Conservation (phyloP, 2,113 vertebrate genomes). For the Ploceus nigricollis region DNA sequence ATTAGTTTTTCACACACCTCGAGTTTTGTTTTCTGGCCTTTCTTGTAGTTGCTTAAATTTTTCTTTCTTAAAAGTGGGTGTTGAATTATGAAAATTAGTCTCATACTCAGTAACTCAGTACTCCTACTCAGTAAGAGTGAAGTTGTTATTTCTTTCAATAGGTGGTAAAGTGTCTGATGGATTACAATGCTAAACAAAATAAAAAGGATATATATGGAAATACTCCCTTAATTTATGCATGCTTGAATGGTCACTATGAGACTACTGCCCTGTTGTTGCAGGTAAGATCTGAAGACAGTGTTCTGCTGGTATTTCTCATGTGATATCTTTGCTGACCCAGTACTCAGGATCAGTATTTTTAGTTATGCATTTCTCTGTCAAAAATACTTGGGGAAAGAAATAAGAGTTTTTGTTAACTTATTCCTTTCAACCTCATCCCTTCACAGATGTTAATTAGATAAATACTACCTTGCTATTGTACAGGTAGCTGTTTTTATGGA, state of each 20-base stretch:
- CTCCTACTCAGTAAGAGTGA: not conserved
- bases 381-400: not conserved
- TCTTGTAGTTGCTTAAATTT: not conserved
- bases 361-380: not conserved
- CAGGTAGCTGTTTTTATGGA: not conserved
- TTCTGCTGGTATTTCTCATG: not conserved
- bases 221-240: constrained; percentile 88
- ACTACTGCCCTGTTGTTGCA: constrained; percentile 76
- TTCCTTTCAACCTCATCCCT: not conserved
- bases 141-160: constrained; percentile 47
- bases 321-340: not conserved
- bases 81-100: not conserved
- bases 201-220: constrained; percentile 91
- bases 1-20: not conserved
- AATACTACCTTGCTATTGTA: not conserved
- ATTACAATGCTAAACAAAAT: constrained; percentile 86
- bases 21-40: not conserved
- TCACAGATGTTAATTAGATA: not conserved
- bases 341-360: not conserved
- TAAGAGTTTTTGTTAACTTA: not conserved
- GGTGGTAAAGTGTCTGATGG: constrained; percentile 85
- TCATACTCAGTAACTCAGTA: not conserved
- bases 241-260: constrained; percentile 81
- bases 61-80: not conserved
- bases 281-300: constrained; percentile 68